phyloP scores from a whole-genome alignment of 2,113 vertebrate genomes.

The Erythrocercus mccallii region DNA sequence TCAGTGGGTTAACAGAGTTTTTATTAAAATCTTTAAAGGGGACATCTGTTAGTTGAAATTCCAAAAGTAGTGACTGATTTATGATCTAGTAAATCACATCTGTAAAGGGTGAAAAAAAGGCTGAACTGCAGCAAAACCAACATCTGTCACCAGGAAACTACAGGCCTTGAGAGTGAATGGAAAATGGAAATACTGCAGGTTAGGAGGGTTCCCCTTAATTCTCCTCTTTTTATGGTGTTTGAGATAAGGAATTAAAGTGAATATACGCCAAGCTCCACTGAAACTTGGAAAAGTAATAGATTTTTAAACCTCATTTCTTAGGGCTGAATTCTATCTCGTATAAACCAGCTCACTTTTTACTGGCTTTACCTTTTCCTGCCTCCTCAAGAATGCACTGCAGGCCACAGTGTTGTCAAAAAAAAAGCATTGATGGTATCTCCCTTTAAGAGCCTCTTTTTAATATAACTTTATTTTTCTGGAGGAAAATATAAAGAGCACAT shows the following conservation, averaged over 20 bases:
- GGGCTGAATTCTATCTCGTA: not conserved
- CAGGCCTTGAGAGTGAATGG: fast-evolving
- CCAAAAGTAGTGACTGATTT: constrained; percentile 53
- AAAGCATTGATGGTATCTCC: not conserved
- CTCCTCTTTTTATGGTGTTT: not conserved
- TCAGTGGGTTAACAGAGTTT: constrained; percentile 27
- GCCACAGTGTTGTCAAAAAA: not conserved
- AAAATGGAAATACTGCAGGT: not conserved
- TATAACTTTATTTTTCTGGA: not conserved
- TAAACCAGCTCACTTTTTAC: not conserved
- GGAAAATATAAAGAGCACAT: not conserved
- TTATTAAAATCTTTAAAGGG: constrained; percentile 35
- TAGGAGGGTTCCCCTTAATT: not conserved
- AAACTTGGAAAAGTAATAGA: not conserved
- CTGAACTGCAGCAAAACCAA: not conserved
- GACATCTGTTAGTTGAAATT: constrained; percentile 62
- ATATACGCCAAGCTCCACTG: not conserved
- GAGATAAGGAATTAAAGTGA: constrained; percentile 25
- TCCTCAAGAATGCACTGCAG: not conserved
- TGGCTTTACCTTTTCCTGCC: not conserved
- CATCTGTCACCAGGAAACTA: constrained; percentile 31
- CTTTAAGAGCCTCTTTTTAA: not conserved
- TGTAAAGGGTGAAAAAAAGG: not conserved
- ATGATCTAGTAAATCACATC: constrained; percentile 48
- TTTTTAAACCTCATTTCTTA: constrained; percentile 16